A percentile compares a stretch with the other conserved stretches of the same genome.
phyloP scores from a whole-genome alignment of 1,140 invertebrate species.

The Vanessa tameamea region DNA sequence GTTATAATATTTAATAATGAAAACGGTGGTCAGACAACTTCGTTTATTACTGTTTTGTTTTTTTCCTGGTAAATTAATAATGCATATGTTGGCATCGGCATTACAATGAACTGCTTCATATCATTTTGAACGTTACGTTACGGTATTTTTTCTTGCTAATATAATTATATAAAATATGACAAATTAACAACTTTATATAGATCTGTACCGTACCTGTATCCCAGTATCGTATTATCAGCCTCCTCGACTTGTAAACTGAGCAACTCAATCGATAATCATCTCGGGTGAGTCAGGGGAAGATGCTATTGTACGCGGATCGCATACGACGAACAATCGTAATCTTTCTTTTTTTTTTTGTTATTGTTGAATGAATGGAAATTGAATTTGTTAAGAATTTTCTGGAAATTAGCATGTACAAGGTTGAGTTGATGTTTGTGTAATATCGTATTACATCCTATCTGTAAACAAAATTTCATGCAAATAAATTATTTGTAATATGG shows the following conservation, averaged over 20 bases:
- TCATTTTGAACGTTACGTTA: no score
- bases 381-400: background rate
- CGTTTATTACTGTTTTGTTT: no score
- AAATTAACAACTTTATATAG: constrained; percentile 45
- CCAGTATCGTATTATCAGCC: constrained; percentile 66
- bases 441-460: no score
- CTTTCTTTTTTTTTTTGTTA: background rate
- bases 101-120: no score
- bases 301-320: constrained; percentile 13
- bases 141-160: no score
- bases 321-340: constrained; percentile 1
- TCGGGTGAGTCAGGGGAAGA: constrained; percentile 48
- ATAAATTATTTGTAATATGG: no score
- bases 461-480: no score
- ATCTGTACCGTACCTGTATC: constrained; percentile 54
- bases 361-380: background rate
- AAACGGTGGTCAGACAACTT: no score
- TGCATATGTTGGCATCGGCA: no score
- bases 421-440: background rate
- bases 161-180: background rate
- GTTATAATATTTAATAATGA: no score
- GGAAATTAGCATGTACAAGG: no score
- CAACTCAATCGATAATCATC: constrained; percentile 76
- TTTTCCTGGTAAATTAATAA: no score
- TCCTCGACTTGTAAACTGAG: constrained; percentile 76